Evolutionary conservation across 2,797 vertebrate genomes (phyloP), one percentile per base, ranked within the genome.

Genomic region (Lindbergichthys nudifrons): DNA sequence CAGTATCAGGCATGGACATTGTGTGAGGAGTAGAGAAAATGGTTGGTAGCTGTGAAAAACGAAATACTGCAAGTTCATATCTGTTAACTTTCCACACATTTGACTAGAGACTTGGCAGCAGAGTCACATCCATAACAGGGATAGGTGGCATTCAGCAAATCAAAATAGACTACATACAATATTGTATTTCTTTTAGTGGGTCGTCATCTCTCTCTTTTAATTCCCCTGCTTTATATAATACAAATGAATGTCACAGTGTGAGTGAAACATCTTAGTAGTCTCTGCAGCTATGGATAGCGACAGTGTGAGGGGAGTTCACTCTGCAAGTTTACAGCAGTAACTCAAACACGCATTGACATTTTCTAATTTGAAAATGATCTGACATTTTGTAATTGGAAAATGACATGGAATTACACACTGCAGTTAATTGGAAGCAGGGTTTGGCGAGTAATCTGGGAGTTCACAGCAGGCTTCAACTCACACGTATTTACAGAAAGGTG

Each of bases 401-500:
- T 78, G 43, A 62, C 73, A 62, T 43, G 48, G 68, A 82, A 78
- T 89, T 66, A 84, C 53, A 62, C 80, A 63, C 59, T 41, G 65
- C 53, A 66, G 62, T 75, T 88, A 86, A 89, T 73, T 81, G 63
- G 66, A 60, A 79, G 64, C 81, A 81, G 79, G 53, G 43, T 53
- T 26, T 19, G 60, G 51, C 46, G 45, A 74, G 85, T 69, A 75
- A 85, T 73, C 73, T 73, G 76, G 73, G 61, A 82, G 77, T 78
- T 58, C 47, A 54, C 59, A 18, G 70, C 69, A 69, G 68, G 60
- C 70, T 60, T 80, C 54, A 62, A 58, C 75, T 80, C 70, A 51
- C 74, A 70, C 66, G 63, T 36, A 50, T 54, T 79, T 71, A 51
- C 56, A 71, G 76, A 77, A 78, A 87, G 83, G 86, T 89, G 82